Evolutionary conservation across 2,797 vertebrate genomes (phyloP), one percentile per base, ranked within the genome.

Genomic region (Squalus acanthias): DNA sequence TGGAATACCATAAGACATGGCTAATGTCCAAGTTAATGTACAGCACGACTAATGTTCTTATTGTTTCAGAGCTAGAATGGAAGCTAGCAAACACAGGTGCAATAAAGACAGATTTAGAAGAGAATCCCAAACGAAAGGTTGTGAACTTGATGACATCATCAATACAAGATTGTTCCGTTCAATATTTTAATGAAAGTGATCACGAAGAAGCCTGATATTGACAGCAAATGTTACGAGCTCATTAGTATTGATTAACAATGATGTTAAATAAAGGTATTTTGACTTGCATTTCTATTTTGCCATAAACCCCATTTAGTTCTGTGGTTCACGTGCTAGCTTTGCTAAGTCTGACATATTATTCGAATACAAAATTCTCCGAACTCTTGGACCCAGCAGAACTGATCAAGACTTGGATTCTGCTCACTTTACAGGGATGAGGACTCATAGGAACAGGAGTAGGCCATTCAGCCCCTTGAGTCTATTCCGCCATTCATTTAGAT

Each of bases 61-160:
- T 96, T 97, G 95, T 97, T 97, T 95, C 96, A 98, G 97, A 98
- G 96, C 97, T 98, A 26, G 97, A 98, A 96, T 97, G 97, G 97
- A 98, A 98, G 72, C 96, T 97, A 96, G 97, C 97, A 97, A 96
- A 98, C 97, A 96, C 96, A 96, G 97, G 97, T 96, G 98, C 97
- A 97, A 95, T 97, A 96, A 96, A 97, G 97, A 97, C 97, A 0
- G 96, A 97, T 96, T 97, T 98, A 85, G 97, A 97, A 97, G 97
- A 97, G 97, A 98, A 97, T 9, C 97, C 97, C 24, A 63, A 96
- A 96, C 97, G 97, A 95, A 76, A 93, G 76, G 96, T 97, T 97
- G 87, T 85, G 10, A 97, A 97, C 96, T 96, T 97, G 97, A 97
- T 97, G 97, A 96, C 96, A 46, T 97, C 97, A 79, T 97, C 97